Conservation (phyloP, 2,113 vertebrate genomes). For the Hepsetus odoe region DNA sequence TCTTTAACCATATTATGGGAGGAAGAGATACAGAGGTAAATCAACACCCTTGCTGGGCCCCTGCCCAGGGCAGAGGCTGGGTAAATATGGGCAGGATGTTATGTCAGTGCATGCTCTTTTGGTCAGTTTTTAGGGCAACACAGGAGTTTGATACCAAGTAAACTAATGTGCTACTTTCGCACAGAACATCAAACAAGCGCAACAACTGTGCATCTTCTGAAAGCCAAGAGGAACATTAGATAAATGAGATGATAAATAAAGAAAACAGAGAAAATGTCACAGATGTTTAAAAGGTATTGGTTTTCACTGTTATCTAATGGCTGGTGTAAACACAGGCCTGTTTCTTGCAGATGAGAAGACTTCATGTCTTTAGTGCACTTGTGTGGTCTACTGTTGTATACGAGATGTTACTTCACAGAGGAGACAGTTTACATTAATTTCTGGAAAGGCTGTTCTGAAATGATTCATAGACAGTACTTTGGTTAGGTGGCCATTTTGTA, state of each 20-base stretch:
- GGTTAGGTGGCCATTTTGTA: neutral
- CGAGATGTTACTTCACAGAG: neutral
- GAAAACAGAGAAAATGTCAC: neutral
- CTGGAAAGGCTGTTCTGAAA: neutral
- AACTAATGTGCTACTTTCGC: neutral
- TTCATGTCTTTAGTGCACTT: neutral
- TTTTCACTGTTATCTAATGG: neutral
- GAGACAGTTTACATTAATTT: neutral
- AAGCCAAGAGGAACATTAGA: neutral
- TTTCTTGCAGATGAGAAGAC: neutral
- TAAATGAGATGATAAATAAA: neutral
- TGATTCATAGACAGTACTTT: neutral
- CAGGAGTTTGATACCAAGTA: neutral
- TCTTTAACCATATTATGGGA: neutral
- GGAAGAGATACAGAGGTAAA: slow-evolving; percentile 34
- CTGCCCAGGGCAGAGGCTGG: neutral
- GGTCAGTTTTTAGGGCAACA: slow-evolving; percentile 4
- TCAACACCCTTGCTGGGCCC: neutral
- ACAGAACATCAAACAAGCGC: neutral
- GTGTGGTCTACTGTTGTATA: neutral
- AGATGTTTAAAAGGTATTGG: neutral
- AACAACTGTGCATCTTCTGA: neutral
- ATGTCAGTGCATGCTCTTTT: neutral
- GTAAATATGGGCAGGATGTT: slow-evolving; percentile 48
- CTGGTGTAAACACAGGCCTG: neutral